Conservation (phyloP, 2,888 invertebrate genomes). For the Gandaritis pyraliata region DNA sequence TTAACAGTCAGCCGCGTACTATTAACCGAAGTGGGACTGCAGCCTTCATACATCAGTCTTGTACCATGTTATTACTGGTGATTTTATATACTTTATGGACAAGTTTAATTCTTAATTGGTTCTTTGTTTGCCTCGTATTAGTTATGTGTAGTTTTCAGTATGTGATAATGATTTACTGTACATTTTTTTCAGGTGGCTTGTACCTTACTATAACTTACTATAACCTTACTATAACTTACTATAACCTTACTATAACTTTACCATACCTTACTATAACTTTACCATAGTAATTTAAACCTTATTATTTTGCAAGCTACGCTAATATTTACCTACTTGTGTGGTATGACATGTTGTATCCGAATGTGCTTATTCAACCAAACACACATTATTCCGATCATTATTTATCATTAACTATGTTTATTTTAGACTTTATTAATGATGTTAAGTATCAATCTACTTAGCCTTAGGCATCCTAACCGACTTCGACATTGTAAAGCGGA, state of each 20-base stretch:
- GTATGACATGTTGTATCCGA: not conserved
- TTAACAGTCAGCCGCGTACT: too few relatives aligned
- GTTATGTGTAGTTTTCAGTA: too few relatives aligned
- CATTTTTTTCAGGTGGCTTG: too few relatives aligned
- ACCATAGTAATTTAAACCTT: too few relatives aligned
- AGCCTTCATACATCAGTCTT: slow-evolving; percentile 1
- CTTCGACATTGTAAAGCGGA: slow-evolving; percentile 62
- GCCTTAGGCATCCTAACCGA: slow-evolving; percentile 48
- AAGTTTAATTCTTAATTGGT: too few relatives aligned
- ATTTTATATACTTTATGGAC: not conserved
- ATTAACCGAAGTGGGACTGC: too few relatives aligned
- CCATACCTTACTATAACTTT: too few relatives aligned
- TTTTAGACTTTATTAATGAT: slow-evolving; percentile 43
- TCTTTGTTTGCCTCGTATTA: too few relatives aligned
- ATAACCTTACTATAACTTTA: too few relatives aligned
- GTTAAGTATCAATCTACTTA: slow-evolving; percentile 54
- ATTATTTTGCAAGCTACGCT: not conserved
- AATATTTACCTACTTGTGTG: not conserved
- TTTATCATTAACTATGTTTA: slow-evolving; percentile 51
- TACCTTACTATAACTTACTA: too few relatives aligned
- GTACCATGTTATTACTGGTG: slow-evolving; percentile 2
- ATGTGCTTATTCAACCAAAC: slow-evolving; percentile 4
- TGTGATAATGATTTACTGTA: too few relatives aligned
- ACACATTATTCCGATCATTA: slow-evolving; percentile 29
- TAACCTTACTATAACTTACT: too few relatives aligned